Base-by-base conservation (phyloP, 2,888 invertebrate genomes). In the Apocheima hispidaria region DNA sequence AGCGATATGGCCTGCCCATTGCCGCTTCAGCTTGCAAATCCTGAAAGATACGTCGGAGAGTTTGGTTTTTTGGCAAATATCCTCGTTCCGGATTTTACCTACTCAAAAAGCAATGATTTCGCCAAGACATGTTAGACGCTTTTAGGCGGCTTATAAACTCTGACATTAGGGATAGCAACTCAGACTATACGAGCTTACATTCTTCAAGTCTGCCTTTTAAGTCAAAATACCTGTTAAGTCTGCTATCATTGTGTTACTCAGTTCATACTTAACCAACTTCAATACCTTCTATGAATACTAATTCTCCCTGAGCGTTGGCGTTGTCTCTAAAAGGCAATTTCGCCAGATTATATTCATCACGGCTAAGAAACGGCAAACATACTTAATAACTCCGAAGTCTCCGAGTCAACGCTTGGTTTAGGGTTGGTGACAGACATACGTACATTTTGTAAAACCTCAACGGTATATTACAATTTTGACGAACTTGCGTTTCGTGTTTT, bases 321-420 rank as follows among this genome's bases (percentile, higher is more conserved):
- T 54, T 49, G 44, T 49, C 62, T 50, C 30, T 55, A 46, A 56
- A 60, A 63, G 55, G 57, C 55, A 63, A 65, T 59, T 67, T 62
- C 41, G 67, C 48, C 26, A 67, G 56, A 57, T 56, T 62, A 62
- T 56, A 51, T 43, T 36, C 52, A 51, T 62, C 61, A 57, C 36
- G 46, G 21, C 36, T 41, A 56, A 61, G 61, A 61, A 21, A 51
- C 49, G 63, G 64, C 66, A 65, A 73, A 71, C 71, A 75, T 70
- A 64, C 69, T 68, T 70, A 73, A 75, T 72, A 70, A 72, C 69
- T 71, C 38, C 36, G 35, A 43, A 60, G 54, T 41, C 53, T 54
- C 33, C 16, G 21, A 41, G 20, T 43, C 41, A 40, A 43, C 38
- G 55, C 61, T 52, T 44, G 46, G 33, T 48, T n/a, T n/a, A 23